phyloP scores from a whole-genome alignment of 2,888 invertebrate species.

The Trichopria drosophilae region DNA sequence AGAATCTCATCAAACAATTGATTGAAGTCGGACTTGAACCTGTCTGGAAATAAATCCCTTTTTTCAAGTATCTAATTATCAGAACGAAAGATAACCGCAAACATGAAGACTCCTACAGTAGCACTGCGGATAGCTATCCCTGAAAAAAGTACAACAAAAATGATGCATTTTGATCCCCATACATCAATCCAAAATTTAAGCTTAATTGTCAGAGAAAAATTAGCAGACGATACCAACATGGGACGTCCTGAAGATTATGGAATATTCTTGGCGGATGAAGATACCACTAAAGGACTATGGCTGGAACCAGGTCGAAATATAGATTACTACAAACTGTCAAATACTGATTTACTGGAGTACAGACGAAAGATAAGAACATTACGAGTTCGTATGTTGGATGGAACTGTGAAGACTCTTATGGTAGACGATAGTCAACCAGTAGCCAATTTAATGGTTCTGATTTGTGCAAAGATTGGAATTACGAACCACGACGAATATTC shows the following conservation, averaged over 20 bases:
- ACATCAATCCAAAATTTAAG: too few relatives aligned
- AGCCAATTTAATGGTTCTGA: conserved; percentile 96
- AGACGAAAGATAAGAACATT: conserved; percentile 89
- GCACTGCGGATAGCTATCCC: too few relatives aligned
- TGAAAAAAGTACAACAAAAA: too few relatives aligned
- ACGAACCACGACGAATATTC: conserved; percentile 98
- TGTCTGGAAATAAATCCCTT: too few relatives aligned
- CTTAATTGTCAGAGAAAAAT: too few relatives aligned
- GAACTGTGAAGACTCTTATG: conserved; percentile 90
- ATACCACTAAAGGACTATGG: conserved; percentile 97
- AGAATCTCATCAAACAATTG: too few relatives aligned
- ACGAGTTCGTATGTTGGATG: conserved; percentile 94
- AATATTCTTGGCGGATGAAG: conserved; percentile 94
- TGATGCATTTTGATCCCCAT: too few relatives aligned
- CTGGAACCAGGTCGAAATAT: conserved; percentile 90
- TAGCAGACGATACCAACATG: too few relatives aligned
- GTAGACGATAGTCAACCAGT: conserved; percentile 99
- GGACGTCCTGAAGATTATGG: conserved; percentile 97
- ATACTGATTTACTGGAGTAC: conserved; percentile 92
- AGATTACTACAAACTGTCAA: conserved; percentile 95
- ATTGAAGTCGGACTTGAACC: too few relatives aligned
- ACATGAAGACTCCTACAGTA: too few relatives aligned
- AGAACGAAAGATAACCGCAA: too few relatives aligned
- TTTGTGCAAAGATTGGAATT: conserved; percentile 98
- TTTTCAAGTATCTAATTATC: too few relatives aligned